These are phyloP conservation scores for Eurytoma adleriae DNA, from an alignment of 2,888 invertebrate species.

Conservation along the genomic window DNA sequence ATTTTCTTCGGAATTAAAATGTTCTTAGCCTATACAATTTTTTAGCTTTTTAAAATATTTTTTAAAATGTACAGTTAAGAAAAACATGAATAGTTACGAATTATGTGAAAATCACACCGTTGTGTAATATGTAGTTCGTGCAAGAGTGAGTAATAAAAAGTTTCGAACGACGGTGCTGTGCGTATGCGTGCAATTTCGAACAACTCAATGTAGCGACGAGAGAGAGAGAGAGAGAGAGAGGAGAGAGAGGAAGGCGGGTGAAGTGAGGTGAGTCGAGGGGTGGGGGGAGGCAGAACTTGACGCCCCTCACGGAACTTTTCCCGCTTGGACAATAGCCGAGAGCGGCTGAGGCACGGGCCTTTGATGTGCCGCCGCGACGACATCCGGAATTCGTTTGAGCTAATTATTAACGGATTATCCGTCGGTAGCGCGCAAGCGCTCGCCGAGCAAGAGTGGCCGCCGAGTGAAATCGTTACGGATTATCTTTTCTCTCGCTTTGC, in stretches of 20 bases:
- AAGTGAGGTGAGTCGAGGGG: not conserved
- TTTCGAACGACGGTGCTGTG: not conserved
- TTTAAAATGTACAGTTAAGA: too few relatives aligned
- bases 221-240: too few relatives aligned
- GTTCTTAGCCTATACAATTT: too few relatives aligned
- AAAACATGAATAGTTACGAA: too few relatives aligned
- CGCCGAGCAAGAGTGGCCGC: not conserved
- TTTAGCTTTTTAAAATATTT: too few relatives aligned
- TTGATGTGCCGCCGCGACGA: constrained; percentile 40
- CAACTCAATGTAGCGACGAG: constrained; percentile 44
- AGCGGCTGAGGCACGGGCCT: constrained; percentile 8
- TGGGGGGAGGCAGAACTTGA: constrained; percentile 7
- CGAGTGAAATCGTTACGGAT: constrained; percentile 40
- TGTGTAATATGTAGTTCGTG: too few relatives aligned
- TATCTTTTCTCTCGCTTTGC: not conserved
- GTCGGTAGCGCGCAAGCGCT: not conserved
- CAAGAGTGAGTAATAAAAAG: too few relatives aligned
- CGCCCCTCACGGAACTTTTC: constrained; percentile 42
- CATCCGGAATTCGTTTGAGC: constrained; percentile 56
- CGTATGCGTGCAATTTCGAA: constrained; percentile 4
- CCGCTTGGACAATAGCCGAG: constrained; percentile 40
- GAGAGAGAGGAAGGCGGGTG: constrained; percentile 3
- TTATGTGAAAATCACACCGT: too few relatives aligned
- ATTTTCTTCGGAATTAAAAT: too few relatives aligned
- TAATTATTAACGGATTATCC: constrained; percentile 59